These are phyloP conservation scores for Manis pentadactyla DNA, from an alignment of 2,797 vertebrate species.

Conservation along the genomic window DNA sequence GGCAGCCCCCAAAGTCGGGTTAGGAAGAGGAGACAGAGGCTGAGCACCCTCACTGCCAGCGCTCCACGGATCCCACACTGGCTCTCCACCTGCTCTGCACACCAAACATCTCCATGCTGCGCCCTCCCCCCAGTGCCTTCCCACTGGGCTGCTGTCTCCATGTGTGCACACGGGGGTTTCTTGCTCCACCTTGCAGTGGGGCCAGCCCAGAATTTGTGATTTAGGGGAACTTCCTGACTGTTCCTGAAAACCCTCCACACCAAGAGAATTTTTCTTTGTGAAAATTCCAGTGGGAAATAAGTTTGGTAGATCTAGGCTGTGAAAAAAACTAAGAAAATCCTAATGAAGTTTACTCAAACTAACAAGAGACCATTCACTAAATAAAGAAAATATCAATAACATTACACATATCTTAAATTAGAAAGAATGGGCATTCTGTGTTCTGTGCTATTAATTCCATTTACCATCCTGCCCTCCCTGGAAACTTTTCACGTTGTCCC, in stretches of 20 bases:
- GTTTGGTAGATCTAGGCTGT: neutral
- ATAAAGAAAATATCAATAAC: slow-evolving; percentile 57
- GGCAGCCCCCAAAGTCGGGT: neutral
- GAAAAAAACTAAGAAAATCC: neutral
- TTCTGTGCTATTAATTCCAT: slow-evolving; percentile 69
- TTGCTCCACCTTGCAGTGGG: neutral
- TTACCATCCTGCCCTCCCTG: slow-evolving; percentile 38
- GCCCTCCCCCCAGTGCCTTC: neutral
- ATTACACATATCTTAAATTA: slow-evolving; percentile 58
- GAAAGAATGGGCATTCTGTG: slow-evolving; percentile 46
- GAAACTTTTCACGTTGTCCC: slow-evolving; percentile 29
- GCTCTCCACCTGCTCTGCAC: neutral
- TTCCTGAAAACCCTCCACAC: neutral
- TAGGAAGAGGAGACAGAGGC: neutral
- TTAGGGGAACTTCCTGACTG: neutral
- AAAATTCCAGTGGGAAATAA: neutral
- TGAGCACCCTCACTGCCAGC: neutral
- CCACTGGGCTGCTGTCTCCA: neutral
- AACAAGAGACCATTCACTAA: slow-evolving; percentile 34
- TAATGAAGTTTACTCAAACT: neutral
- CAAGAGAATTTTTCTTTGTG: neutral
- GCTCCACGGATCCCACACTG: neutral
- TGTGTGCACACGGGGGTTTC: neutral
- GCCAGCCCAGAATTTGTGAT: neutral
- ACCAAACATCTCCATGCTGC: accelerated